Base-by-base conservation (phyloP, 1,140 invertebrate species). In the Bombus turneri region DNA sequence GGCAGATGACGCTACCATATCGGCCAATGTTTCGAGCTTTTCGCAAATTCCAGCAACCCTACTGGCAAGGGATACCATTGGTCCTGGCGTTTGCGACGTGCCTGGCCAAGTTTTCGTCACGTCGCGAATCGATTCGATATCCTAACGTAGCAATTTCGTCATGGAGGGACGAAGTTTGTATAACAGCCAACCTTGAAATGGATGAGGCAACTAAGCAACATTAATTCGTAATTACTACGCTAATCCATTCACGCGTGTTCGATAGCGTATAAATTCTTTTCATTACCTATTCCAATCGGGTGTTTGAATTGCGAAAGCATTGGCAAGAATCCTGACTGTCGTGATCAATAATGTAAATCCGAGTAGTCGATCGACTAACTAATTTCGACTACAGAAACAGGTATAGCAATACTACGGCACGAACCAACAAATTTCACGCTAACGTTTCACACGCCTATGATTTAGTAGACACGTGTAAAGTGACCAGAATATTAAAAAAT, bases 1-100 rank as follows among this genome's bases (percentile, higher is more conserved):
- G 93, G n/a, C 82, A 90, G 95, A 94, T 95, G 95, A 91, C 94
- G 93, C 94, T 92, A 95, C 93, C 76, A 76, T 91, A 81, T 82
- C 83, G 28, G 68, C 22, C 3, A 1, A 22, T 25, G 22, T 41
- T 57, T 22, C 76, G 37, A 59, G 75, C 15, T 64, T 81, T 86
- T 82, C 31, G 6, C 74, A 66, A 78, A 59, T 47, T 43, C 28
- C 2, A 18, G 6, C 28, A 6, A 57, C 22, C 41, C 43, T 22
- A 6, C n/a, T 37, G 12, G 4, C 66, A 8, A 15, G 5, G 25
- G n/a, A 68, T 66, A 22, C 3, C 2, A 28, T 13, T 31, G 41
- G 10, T 9, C 13, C 1, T 47, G 0, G 47, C 47, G 47, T 53
- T 53, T 8, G 47, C 47, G 47, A 53, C 18, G 18, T 3, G 47